Conservation (phyloP, 2,113 vertebrate species). For the Formicarius rufipectus region DNA sequence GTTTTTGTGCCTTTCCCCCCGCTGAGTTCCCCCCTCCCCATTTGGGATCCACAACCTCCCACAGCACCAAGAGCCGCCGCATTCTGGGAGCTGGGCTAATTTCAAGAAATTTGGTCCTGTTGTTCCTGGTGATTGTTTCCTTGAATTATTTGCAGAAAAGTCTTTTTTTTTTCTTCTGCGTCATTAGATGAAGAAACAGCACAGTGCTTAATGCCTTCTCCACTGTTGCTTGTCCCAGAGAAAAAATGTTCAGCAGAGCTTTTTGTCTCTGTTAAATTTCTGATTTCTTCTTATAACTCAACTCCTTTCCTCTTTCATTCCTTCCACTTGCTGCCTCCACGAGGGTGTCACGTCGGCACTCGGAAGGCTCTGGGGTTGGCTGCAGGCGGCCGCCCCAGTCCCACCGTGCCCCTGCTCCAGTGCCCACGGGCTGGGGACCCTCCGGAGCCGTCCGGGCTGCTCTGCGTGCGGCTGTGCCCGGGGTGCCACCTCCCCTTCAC, state of each 20-base stretch:
- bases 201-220: neutral
- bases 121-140: constrained; percentile 49
- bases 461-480: too few relatives aligned
- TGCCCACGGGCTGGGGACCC: too few relatives aligned
- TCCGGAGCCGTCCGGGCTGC: too few relatives aligned
- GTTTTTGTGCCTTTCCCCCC: neutral
- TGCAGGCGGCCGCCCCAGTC: too few relatives aligned
- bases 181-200: neutral
- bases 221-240: neutral
- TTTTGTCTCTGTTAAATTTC: constrained; percentile 1
- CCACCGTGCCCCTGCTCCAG: too few relatives aligned
- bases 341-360: too few relatives aligned
- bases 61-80: neutral
- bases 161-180: neutral
- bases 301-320: neutral
- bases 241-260: neutral
- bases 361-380: too few relatives aligned
- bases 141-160: constrained; percentile 39
- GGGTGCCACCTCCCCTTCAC: too few relatives aligned
- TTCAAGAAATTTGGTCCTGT: neutral
- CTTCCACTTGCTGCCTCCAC: neutral
- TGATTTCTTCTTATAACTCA: neutral
- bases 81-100: constrained; percentile 14
- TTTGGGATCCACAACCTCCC: neutral
- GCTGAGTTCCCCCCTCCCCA: neutral